These are phyloP conservation scores for Chiloscyllium punctatum DNA, from an alignment of 2,797 vertebrate genomes.

Conservation along the genomic window DNA sequence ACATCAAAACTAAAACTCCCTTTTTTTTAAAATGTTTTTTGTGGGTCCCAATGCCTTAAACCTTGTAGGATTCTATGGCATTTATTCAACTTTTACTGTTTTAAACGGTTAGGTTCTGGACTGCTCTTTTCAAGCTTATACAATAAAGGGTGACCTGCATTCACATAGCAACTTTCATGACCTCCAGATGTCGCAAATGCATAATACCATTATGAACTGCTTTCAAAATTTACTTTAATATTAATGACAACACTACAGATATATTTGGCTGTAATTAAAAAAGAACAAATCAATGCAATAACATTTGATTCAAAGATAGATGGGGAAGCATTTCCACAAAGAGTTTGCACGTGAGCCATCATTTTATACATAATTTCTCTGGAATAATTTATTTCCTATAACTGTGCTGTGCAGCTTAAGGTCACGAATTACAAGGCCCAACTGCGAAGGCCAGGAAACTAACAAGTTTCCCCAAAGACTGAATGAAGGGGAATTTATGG, in stretches of 20 bases:
- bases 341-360: neutral
- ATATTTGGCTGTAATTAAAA: too few relatives aligned
- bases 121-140: neutral
- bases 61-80: neutral
- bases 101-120: neutral
- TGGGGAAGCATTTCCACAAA: neutral
- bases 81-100: too few relatives aligned
- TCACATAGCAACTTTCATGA: neutral
- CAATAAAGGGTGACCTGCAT: neutral
- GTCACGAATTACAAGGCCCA: neutral
- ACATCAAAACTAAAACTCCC: neutral
- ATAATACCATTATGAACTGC: too few relatives aligned
- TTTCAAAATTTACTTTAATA: neutral
- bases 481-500: neutral
- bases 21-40: neutral
- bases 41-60: neutral
- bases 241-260: too few relatives aligned
- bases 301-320: neutral
- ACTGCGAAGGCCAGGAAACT: neutral
- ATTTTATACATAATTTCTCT: neutral
- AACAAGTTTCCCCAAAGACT: neutral
- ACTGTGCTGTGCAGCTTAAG: neutral
- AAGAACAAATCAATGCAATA: neutral
- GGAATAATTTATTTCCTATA: neutral
- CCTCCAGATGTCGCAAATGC: neutral